Conservation (phyloP, 1,140 invertebrate genomes). For the Tachypleus tridentatus region DNA sequence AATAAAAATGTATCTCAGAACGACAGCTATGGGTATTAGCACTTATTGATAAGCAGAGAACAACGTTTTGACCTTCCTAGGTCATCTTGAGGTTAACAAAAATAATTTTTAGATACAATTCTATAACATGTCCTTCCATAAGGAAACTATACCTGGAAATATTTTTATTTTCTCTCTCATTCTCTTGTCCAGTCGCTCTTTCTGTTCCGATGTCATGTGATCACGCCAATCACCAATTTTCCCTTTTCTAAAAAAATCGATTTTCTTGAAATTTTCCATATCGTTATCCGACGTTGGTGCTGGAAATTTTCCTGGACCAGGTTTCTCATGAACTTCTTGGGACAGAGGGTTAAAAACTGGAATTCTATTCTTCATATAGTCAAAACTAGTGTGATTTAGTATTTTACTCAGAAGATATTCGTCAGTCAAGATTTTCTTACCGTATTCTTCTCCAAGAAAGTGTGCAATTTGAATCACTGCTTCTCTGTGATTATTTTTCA, state of each 20-base stretch:
- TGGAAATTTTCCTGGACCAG: too few relatives aligned
- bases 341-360: too few relatives aligned
- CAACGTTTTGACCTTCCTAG: too few relatives aligned
- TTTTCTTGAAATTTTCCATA: neutral
- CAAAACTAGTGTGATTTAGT: neutral
- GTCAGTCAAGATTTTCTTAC: neutral
- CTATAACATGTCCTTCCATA: too few relatives aligned
- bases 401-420: neutral
- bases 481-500: neutral
- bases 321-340: too few relatives aligned
- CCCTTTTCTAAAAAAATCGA: constrained; percentile 10
- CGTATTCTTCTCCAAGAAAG: constrained; percentile 31
- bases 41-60: too few relatives aligned
- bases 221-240: constrained; percentile 3
- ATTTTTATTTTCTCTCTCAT: constrained; percentile 4
- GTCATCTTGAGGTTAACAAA: too few relatives aligned
- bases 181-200: neutral
- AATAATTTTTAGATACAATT: too few relatives aligned
- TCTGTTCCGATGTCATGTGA: constrained; percentile 2
- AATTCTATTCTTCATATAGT: constrained; percentile 4
- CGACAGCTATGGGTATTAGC: too few relatives aligned
- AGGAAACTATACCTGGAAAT: too few relatives aligned
- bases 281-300: too few relatives aligned
- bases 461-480: constrained; percentile 8
- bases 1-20: too few relatives aligned